Evolutionary conservation across 2,888 invertebrate species (phyloP).

Genomic region (Aphodius sticticus): DNA sequence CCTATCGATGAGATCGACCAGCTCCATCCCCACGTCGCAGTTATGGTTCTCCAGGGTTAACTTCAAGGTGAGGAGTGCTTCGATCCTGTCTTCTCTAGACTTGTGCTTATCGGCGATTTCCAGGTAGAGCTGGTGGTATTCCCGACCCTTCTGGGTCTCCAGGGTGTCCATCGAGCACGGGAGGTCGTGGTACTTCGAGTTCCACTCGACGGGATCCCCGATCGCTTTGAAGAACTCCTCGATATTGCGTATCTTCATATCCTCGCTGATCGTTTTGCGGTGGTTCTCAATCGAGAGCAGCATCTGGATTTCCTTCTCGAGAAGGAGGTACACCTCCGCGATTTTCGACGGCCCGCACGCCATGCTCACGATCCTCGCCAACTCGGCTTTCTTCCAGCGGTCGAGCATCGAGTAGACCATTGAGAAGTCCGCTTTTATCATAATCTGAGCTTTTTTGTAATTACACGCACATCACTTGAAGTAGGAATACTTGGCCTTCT

Average conservation of each 20-base stretch:
- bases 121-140: conserved; percentile 76
- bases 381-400: conserved; percentile 72
- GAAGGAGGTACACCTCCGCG: conserved; percentile 72
- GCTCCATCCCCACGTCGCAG: conserved; percentile 66
- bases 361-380: conserved; percentile 68
- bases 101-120: conserved; percentile 68
- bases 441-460: no score
- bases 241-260: conserved; percentile 67
- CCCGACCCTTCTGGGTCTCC: conserved; percentile 80
- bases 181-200: conserved; percentile 65
- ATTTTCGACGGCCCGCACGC: conserved; percentile 75
- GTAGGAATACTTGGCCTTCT: no score
- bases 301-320: conserved; percentile 78
- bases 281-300: conserved; percentile 75
- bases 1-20: conserved; percentile 73
- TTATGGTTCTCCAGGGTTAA: conserved; percentile 69
- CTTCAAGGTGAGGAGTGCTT: conserved; percentile 75
- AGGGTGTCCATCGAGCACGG: conserved; percentile 82
- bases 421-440: conserved; percentile 76
- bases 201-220: conserved; percentile 79
- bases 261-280: conserved; percentile 67
- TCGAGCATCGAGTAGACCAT: conserved; percentile 75
- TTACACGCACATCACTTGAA: no score
- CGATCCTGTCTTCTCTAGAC: conserved; percentile 71
- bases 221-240: conserved; percentile 72